phyloP scores from a whole-genome alignment of 2,113 vertebrate species.

The Brachypteracias leptosomus region DNA sequence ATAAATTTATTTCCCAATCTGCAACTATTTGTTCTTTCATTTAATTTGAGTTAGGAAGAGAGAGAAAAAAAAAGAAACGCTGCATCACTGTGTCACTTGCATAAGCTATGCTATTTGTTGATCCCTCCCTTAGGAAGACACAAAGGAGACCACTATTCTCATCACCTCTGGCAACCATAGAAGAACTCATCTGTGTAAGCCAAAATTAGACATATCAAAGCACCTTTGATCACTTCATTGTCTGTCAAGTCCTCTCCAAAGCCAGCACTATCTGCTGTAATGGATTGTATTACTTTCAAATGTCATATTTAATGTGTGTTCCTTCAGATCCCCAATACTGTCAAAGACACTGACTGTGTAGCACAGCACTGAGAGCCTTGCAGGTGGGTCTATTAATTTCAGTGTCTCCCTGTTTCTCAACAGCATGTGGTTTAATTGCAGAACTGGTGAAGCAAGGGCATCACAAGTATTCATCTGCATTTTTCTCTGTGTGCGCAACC shows the following conservation, averaged over 20 bases:
- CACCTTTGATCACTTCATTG: conserved; percentile 56
- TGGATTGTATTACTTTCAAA: neutral
- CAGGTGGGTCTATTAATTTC: conserved; percentile 1
- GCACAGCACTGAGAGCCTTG: neutral
- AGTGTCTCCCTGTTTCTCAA: neutral
- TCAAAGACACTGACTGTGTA: neutral
- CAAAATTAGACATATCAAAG: conserved; percentile 49
- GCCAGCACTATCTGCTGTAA: neutral
- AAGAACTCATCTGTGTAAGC: neutral
- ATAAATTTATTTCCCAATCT: neutral
- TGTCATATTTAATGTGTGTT: conserved; percentile 16
- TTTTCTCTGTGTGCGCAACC: neutral
- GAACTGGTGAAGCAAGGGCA: neutral
- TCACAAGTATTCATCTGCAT: neutral
- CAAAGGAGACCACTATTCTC: neutral
- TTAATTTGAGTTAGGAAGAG: neutral
- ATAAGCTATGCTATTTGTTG: neutral
- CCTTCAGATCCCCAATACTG: neutral
- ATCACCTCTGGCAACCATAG: neutral
- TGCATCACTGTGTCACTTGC: neutral
- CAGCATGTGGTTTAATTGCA: neutral
- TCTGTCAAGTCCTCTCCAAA: conserved; percentile 41
- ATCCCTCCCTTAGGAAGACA: neutral
- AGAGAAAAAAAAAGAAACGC: neutral
- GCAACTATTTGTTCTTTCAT: neutral